Evolutionary conservation across 37 sponge, comb jelly and placozoan species (phyloP).

Genomic region (Dysidea cf. avara): DNA sequence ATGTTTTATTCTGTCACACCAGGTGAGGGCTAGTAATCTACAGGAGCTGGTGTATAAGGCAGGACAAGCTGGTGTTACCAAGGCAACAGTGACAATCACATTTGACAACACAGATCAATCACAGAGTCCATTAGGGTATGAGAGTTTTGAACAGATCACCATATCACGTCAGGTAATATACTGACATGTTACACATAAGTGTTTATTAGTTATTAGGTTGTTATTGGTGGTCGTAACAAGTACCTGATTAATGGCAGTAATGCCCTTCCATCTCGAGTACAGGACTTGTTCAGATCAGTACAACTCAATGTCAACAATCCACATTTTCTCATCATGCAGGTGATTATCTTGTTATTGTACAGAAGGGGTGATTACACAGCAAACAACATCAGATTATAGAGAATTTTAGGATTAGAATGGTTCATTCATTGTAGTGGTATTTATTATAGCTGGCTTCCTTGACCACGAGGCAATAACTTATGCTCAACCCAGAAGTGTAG

Average conservation of each 20-base stretch:
- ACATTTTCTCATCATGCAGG: conserved; percentile 99
- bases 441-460: too few species aligned
- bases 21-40: conserved; percentile 93
- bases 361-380: too few species aligned
- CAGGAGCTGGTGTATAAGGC: conserved; percentile 99
- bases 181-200: not conserved
- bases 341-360: conserved; percentile 23
- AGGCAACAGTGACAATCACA: conserved; percentile 98
- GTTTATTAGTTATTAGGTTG: conserved; percentile 56
- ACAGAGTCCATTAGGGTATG: conserved; percentile 97
- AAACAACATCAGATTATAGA: too few species aligned
- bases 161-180: conserved; percentile 80
- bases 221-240: conserved; percentile 98
- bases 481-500: too few species aligned
- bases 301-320: conserved; percentile 99
- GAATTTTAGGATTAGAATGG: too few species aligned
- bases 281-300: conserved; percentile 95
- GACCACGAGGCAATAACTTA: not conserved
- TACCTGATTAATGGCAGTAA: conserved; percentile 96
- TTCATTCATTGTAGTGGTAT: too few species aligned
- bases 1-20: not conserved
- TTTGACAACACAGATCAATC: conserved; percentile 93
- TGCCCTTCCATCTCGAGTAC: conserved; percentile 92
- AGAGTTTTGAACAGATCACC: conserved; percentile 84
- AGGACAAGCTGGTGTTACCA: conserved; percentile 97